Evolutionary conservation across 2,888 invertebrate genomes (phyloP), one percentile per base, ranked within the genome.

Genomic region (Apocheima hispidaria): DNA sequence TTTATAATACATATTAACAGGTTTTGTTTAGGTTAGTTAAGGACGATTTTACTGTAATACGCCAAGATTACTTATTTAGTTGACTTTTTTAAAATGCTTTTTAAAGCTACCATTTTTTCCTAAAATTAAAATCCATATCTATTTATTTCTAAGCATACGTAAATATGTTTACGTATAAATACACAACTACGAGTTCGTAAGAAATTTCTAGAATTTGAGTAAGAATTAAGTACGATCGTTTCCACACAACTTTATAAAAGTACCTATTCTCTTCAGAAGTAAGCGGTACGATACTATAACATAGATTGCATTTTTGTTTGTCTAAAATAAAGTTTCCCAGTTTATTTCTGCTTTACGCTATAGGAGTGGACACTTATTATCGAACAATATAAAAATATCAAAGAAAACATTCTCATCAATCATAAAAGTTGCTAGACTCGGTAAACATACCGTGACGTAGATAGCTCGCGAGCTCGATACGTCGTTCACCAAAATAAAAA

Each of bases 371-470:
- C 49, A 16, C 30, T n/a, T 56, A 30, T 49, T 56, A 49, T 49
- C 49, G 49, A 49, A 41, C 41, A 41, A 40, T 49, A 51, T 36
- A 56, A 33, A 49, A 33, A 41, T 28, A 55, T 40, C 33, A 56
- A 41, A 49, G 56, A 49, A 56, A 56, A 56, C 40, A 49, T 49
- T 40, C 41, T 41, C 48, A 56, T 56, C 49, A 49, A 56, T 56
- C 56, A 49, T 33, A 40, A 40, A 56, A 56, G 33, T 56, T 41
- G 41, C 21, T 23, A 49, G 56, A 23, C 40, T 56, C 18, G 41
- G 49, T 49, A 56, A 56, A 56, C 56, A 57, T 50, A 41, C 21
- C 10, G 43, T 57, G 60, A 59, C 46, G 51, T 56, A 64, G 14
- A 21, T 55, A 40, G 48, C 9, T 41, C 16, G 30, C 35, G 18